Base-by-base conservation (phyloP, 2,888 invertebrate genomes). In the Minunthozetes semirufus region DNA sequence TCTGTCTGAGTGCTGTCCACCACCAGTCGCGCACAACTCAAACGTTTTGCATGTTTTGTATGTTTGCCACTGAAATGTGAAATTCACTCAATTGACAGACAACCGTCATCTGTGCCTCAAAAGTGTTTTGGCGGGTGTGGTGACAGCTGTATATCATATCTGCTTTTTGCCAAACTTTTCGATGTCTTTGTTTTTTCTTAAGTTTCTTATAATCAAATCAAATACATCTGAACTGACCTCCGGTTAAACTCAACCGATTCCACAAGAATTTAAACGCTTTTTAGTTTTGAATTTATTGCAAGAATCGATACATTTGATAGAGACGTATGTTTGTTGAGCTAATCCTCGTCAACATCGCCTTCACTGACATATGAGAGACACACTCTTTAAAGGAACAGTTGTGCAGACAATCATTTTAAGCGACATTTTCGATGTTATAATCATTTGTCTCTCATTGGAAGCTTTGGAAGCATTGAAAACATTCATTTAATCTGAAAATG, bases 141-240 rank as follows among this genome's bases (percentile, higher is more conserved):
- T 68, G 68, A 42, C 68, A 68, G 68, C 68, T 68, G 68, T 68
- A 68, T 46, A 68, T 68, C 68, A 68, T 68, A 68, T 68, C 68
- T 46, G 17, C 46, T 68, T 68, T 68, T 68, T 46, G 22, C 68
- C 68, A 68, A 68, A 68, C 22, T 22, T 63, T 68, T 11, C 38
- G 42, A 68, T 68, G 68, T 68, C 68, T 68, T 42, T 42, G 42
- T 68, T 22, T 38, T 66, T 68, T 22, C 33, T 33, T 25, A 22
- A 56, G 11, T 53, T 53, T 53, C 19, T 53, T 11, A 63, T 63
- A 68, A 68, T 68, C 38, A 33, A 68, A 22, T 42, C 46, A 68
- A 68, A 22, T 68, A n/a, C 9, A 8, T 53, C 22, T 33, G n/a
- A n/a, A 46, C 33, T 68, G 68, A 68, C 68, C 68, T 42, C 68